These are phyloP conservation scores for Achroia grisella DNA, from an alignment of 1,140 invertebrate species.

Conservation along the genomic window DNA sequence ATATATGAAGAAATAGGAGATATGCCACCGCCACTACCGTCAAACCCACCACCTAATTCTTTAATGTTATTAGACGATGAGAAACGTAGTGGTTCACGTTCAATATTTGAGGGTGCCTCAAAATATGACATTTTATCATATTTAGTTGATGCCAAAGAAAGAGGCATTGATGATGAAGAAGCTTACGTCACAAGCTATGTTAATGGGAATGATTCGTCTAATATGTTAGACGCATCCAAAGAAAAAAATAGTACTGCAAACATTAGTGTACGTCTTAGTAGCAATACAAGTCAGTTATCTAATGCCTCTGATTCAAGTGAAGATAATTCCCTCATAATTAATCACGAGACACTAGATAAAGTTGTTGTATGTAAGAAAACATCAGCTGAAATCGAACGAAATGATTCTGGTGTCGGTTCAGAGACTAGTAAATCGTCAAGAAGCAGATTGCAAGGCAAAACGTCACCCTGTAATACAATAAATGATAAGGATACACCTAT, in stretches of 20 bases:
- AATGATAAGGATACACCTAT: conserved; percentile 66
- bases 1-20: conserved; percentile 92
- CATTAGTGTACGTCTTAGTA: conserved; percentile 74
- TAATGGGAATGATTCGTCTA: conserved; percentile 71
- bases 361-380: conserved; percentile 69
- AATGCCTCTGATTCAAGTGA: conserved; percentile 81
- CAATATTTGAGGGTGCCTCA: conserved; percentile 88
- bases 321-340: conserved; percentile 78
- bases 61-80: conserved; percentile 76
- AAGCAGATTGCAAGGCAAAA: conserved; percentile 78
- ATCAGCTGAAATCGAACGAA: conserved; percentile 85
- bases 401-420: conserved; percentile 94
- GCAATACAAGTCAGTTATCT: conserved; percentile 74
- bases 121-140: conserved; percentile 93
- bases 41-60: conserved; percentile 80
- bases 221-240: conserved; percentile 73
- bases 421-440: conserved; percentile 92
- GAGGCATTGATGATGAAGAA: conserved; percentile 79
- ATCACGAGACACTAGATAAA: conserved; percentile 73
- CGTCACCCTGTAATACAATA: conserved; percentile 54
- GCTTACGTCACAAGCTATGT: conserved; percentile 75
- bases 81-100: conserved; percentile 76
- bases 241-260: conserved; percentile 69
- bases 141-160: conserved; percentile 87
- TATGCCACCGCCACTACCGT: conserved; percentile 83